Percentiles rank a stretch among this genome's conserved stretches.
These are phyloP conservation scores for Orthonychiurus folsomi DNA, from an alignment of 2,888 invertebrate species.

Conservation along the genomic window DNA sequence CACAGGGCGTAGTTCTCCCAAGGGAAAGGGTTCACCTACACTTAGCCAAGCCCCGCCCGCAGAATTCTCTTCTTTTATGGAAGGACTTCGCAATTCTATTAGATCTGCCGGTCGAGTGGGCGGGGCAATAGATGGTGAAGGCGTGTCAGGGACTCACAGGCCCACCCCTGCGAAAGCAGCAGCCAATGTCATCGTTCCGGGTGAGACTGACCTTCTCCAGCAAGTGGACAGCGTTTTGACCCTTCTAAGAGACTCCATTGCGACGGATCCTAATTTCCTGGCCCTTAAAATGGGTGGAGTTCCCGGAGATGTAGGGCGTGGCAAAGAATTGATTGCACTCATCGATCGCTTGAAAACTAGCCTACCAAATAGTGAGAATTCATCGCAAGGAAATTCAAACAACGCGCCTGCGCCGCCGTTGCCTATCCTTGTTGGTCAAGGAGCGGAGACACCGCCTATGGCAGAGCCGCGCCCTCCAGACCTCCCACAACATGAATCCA, in stretches of 20 bases:
- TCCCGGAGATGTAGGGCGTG: constrained; percentile 48
- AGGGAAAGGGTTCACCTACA: no score
- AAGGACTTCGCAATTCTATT: constrained; percentile 46
- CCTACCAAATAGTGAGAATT: constrained; percentile 41
- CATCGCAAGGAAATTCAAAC: not conserved
- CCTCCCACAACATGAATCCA: constrained; percentile 7
- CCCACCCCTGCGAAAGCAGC: not conserved
- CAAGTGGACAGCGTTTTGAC: constrained; percentile 70
- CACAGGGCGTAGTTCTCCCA: no score
- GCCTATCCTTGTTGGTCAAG: constrained; percentile 12
- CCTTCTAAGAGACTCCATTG: constrained; percentile 63
- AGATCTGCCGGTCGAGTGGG: constrained; percentile 42
- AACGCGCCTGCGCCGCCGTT: not conserved
- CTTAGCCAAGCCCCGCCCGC: no score
- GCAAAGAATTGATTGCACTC: constrained; percentile 56
- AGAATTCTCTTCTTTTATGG: constrained; percentile 40
- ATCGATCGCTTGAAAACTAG: constrained; percentile 61
- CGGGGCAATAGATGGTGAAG: not conserved
- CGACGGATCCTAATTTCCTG: constrained; percentile 41
- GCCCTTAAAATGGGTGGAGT: constrained; percentile 44
- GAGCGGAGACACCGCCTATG: constrained; percentile 9
- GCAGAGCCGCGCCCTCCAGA: constrained; percentile 14
- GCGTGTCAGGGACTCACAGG: not conserved
- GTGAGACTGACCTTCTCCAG: constrained; percentile 53
- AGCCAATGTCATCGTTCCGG: not conserved